Evolutionary conservation across 2,888 invertebrate genomes (phyloP), one percentile per base, ranked within the genome.

Genomic region (Pachycephus smyrnensis): DNA sequence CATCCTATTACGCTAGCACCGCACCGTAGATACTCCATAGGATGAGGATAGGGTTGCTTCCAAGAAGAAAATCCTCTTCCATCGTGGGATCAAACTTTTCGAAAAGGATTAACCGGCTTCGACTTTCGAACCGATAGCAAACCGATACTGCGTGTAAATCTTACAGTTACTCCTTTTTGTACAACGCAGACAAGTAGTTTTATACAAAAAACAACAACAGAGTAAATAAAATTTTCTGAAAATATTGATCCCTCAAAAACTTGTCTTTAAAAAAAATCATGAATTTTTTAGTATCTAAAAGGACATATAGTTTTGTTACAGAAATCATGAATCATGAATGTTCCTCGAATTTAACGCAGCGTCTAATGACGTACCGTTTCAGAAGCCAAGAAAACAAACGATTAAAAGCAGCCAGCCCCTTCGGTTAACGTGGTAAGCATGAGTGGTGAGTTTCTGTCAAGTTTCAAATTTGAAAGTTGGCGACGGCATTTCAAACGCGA

Each of bases 61-160:
- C 23, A 33, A 23, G 31, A 33, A 36, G 36, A 35, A 74, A 74
- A 35, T 23, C 74, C 35, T 30, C 30, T 33, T 36, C 74, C 37
- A 36, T 35, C 74, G 37, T 30, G n/a, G 15, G 74, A 33, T 35
- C 74, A 12, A 71, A 74, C 74, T 74, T 74, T 74, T 74, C 36
- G 74, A 36, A 74, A 74, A 74, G 35, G 74, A 30, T 36, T 33
- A 71, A 71, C 12, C 55, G 9, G 31, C 71, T 71, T 33, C 31
- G 31, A 71, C 71, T 71, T 71, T 31, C 12, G 6, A 71, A 31
- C 71, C 71, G 71, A 71, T 71, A 71, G 71, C 71, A 71, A 33
- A 33, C 71, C 31, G 31, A 71, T 23, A 23, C 55, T 9, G 23
- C 55, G 55, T 9, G 55, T 23, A 23, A 23, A 23, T 23, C 23